Evolutionary conservation across 2,888 invertebrate genomes (phyloP).

Genomic region (Celastrina argiolus): DNA sequence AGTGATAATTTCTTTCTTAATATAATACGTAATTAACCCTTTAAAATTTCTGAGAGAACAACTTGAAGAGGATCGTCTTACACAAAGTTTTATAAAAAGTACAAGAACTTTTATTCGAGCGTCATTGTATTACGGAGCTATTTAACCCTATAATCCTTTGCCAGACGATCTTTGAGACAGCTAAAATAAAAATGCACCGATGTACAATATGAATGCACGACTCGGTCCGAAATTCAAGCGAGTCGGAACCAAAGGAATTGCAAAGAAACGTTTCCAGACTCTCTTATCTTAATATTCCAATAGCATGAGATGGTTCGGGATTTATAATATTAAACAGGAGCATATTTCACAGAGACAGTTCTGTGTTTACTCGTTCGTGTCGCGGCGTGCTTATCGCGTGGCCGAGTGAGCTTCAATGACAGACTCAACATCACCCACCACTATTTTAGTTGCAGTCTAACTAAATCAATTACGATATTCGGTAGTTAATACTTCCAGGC

Average conservation of each 20-base stretch:
- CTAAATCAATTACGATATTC: background rate
- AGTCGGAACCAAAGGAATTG: slow-evolving; percentile 21
- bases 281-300: slow-evolving; percentile 22
- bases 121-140: slow-evolving; percentile 17
- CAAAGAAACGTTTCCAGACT: slow-evolving; percentile 19
- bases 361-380: background rate
- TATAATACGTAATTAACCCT: background rate
- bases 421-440: background rate
- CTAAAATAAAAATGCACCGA: slow-evolving; percentile 24
- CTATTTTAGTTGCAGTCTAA: background rate
- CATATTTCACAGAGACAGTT: background rate
- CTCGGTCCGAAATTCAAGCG: slow-evolving; percentile 16
- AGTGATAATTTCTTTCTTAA: background rate
- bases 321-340: slow-evolving; percentile 5
- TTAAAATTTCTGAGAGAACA: background rate
- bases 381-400: background rate
- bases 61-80: slow-evolving; percentile 12
- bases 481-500: background rate
- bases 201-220: slow-evolving; percentile 26
- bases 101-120: slow-evolving; percentile 17
- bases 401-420: slow-evolving; percentile 3
- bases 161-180: slow-evolving; percentile 18
- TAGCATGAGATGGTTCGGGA: background rate
- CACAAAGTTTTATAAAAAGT: background rate
- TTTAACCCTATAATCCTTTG: slow-evolving; percentile 21